A percentile compares a stretch with the other conserved stretches of the same genome.
Conservation (phyloP, 2,113 vertebrate species). For the Elaphurus davidianus region DNA sequence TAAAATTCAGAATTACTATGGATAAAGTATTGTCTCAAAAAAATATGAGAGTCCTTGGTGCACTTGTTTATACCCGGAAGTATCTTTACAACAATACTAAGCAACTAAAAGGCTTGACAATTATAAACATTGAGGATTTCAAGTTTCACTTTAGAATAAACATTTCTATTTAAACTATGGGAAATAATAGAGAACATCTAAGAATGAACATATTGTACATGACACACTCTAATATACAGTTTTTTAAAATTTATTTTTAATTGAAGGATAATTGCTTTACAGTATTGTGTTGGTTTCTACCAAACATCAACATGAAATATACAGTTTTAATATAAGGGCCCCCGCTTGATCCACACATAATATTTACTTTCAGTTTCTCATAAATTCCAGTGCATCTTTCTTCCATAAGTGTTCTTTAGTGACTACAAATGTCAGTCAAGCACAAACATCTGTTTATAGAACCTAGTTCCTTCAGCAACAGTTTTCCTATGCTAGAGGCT, state of each 20-base stretch:
- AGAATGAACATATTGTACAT: background rate
- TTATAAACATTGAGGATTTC: background rate
- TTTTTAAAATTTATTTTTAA: background rate
- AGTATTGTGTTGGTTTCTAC: background rate
- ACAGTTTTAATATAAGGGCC: background rate
- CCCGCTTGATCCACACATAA: background rate
- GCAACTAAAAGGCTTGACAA: background rate
- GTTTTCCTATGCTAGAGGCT: background rate
- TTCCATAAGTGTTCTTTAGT: background rate
- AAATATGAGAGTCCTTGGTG: background rate
- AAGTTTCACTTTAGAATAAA: slow-evolving; percentile 10
- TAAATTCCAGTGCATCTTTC: background rate
- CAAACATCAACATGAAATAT: background rate
- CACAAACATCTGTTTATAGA: background rate
- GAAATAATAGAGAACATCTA: background rate
- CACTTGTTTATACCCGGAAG: background rate
- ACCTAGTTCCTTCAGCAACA: background rate
- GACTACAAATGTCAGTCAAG: background rate
- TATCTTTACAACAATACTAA: background rate
- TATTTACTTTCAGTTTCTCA: background rate
- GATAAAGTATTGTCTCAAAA: background rate
- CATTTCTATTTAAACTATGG: slow-evolving; percentile 11
- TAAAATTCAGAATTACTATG: slow-evolving; percentile 25
- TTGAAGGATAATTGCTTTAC: background rate
- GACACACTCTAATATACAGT: background rate